Evolutionary conservation across 2,113 vertebrate genomes (phyloP), one percentile per base, ranked within the genome.

Genomic region (Panurus biarmicus): DNA sequence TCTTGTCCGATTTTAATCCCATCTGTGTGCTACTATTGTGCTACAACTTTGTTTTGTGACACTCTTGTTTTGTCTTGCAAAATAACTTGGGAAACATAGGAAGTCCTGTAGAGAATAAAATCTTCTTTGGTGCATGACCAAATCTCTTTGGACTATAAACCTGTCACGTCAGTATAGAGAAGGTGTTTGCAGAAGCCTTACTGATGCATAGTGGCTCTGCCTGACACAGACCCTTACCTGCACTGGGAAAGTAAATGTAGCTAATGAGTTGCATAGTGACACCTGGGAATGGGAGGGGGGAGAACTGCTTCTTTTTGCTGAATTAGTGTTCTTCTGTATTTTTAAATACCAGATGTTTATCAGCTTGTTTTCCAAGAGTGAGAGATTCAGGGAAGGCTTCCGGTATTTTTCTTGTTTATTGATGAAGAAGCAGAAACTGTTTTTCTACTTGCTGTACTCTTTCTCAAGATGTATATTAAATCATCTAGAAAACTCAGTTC

Each of bases 161-260:
- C 22, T 85, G 47, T 62, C 17, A 9, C 62, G 35, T 50, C 51
- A 53, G 14, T 21, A 12, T 22, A 33, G 28, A 19, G 35, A 16
- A 44, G 14, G 26, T 77, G 26, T 33, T 51, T 73, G 60, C 51
- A 64, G 82, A 48, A 40, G n/a, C 40, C 20, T 14, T 26, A 1
- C 10, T 54, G 38, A 22, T 20, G 6, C 0, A 0, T 29, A 22
- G 13, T 53, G 29, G 19, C 54, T 72, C 56, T 78, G 36, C 60
- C 42, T 58, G 12, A 17, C 9, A 3, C 5, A 31, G 20, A 4
- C 65, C 7, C 24, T 84, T 70, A 42, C 12, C 33, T 77, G 31
- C 42, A 5, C 4, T 47, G 35, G 54, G 29, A 70, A 71, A 66
- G 38, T 7, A 66, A 53, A 66, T 28, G 20, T n/a, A 53, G 50